These are phyloP conservation scores for Apis laboriosa DNA, from an alignment of 1,140 invertebrate genomes.

Conservation along the genomic window DNA sequence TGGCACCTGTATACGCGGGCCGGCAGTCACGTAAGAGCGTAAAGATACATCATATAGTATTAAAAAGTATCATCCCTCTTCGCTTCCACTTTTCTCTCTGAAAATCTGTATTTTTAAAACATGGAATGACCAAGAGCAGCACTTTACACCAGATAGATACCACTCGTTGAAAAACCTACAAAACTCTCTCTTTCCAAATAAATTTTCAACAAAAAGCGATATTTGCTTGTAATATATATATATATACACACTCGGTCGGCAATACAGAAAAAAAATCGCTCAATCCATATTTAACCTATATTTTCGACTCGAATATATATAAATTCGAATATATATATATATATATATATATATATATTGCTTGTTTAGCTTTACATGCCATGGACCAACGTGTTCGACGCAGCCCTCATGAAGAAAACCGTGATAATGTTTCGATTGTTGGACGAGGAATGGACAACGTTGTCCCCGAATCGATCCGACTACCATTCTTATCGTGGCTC, in stretches of 20 bases:
- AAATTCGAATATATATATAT: no score
- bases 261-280: background rate
- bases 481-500: constrained; percentile 65
- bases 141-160: background rate
- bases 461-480: constrained; percentile 66
- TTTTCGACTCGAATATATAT: background rate
- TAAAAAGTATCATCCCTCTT: background rate
- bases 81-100: no score
- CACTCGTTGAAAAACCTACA: background rate
- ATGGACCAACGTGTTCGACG: constrained; percentile 61
- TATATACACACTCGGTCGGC: background rate
- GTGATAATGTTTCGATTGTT: constrained; percentile 69
- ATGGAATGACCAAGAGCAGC: background rate
- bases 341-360: background rate
- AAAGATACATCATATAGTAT: background rate
- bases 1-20: background rate
- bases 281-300: background rate
- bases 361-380: constrained; percentile 74
- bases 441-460: constrained; percentile 69
- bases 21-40: background rate
- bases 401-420: constrained; percentile 67
- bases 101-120: background rate
- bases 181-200: no score
- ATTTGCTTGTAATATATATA: background rate
- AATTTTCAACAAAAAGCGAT: background rate